A percentile compares a stretch with the other conserved stretches of the same genome.
Evolutionary conservation across 2,797 vertebrate species (phyloP).

Genomic region (Helarctos malayanus): DNA sequence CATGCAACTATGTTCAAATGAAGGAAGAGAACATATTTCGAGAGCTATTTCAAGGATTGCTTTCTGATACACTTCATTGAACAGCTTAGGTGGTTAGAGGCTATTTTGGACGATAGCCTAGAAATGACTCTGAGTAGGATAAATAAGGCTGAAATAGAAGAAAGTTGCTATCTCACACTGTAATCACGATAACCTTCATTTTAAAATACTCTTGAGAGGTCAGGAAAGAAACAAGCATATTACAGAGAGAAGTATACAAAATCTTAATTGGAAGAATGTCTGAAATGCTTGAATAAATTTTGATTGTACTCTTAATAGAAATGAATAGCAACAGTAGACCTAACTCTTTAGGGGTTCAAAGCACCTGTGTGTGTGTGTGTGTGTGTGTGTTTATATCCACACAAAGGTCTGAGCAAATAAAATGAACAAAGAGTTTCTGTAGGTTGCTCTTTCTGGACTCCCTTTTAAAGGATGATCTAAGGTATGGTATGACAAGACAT

Average conservation of each 20-base stretch:
- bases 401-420: conserved; percentile 25
- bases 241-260: conserved; percentile 70
- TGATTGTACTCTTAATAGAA: conserved; percentile 69
- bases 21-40: conserved; percentile 84
- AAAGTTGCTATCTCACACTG: conserved; percentile 74
- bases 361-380: neutral
- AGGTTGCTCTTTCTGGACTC: neutral
- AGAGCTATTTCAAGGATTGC: conserved; percentile 85
- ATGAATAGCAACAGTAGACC: conserved; percentile 24
- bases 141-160: conserved; percentile 85
- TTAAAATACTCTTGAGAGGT: conserved; percentile 82
- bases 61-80: conserved; percentile 87
- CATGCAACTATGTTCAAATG: conserved; percentile 84
- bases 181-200: conserved; percentile 80
- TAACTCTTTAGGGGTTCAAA: neutral
- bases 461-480: neutral
- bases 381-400: neutral
- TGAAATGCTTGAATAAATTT: conserved; percentile 72
- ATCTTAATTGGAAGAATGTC: conserved; percentile 78
- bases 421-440: conserved; percentile 17
- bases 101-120: conserved; percentile 89
- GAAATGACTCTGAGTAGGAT: conserved; percentile 85
- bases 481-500: neutral
- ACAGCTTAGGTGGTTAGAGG: conserved; percentile 86
- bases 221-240: conserved; percentile 61